These are phyloP conservation scores for Sinotaia quadrata DNA, from an alignment of 2,888 invertebrate species.

Conservation along the genomic window DNA sequence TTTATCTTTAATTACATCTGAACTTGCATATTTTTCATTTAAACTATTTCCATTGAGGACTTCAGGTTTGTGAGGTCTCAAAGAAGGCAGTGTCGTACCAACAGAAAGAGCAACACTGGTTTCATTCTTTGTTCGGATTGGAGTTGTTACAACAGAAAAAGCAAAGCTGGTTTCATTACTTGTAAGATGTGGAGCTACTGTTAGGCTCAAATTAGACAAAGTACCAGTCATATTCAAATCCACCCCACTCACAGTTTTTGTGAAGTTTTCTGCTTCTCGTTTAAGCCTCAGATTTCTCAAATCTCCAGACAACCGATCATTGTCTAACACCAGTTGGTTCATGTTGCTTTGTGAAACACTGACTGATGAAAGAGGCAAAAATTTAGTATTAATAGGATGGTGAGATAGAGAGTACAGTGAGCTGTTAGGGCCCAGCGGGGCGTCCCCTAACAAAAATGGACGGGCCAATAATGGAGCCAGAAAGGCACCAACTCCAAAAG, in stretches of 20 bases:
- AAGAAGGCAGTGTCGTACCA: neutral
- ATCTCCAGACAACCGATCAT: neutral
- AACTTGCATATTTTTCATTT: constrained; percentile 28
- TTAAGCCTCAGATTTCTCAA: too few relatives aligned
- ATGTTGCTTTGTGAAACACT: neutral
- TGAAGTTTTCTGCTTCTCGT: too few relatives aligned
- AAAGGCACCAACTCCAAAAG: constrained; percentile 73
- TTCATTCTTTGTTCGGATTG: too few relatives aligned
- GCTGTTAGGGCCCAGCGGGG: constrained; percentile 10
- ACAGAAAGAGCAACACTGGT: too few relatives aligned
- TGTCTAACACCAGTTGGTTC: neutral
- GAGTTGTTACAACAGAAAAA: too few relatives aligned
- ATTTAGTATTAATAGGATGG: constrained; percentile 21
- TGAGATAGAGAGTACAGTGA: constrained; percentile 3
- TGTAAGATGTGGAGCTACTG: too few relatives aligned
- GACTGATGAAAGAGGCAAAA: neutral
- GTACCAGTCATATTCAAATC: too few relatives aligned
- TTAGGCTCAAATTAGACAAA: too few relatives aligned
- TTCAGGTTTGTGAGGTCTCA: constrained; percentile 35
- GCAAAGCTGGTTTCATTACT: too few relatives aligned
- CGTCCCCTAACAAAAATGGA: constrained; percentile 65
- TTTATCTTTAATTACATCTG: constrained; percentile 13
- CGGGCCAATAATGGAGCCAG: constrained; percentile 73
- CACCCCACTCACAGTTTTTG: too few relatives aligned
- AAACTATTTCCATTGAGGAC: constrained; percentile 16